Percentiles rank a stretch among this genome's conserved stretches.
These are phyloP conservation scores for Caenorhabditis plicata DNA, from an alignment of 2,888 invertebrate species.

Conservation along the genomic window DNA sequence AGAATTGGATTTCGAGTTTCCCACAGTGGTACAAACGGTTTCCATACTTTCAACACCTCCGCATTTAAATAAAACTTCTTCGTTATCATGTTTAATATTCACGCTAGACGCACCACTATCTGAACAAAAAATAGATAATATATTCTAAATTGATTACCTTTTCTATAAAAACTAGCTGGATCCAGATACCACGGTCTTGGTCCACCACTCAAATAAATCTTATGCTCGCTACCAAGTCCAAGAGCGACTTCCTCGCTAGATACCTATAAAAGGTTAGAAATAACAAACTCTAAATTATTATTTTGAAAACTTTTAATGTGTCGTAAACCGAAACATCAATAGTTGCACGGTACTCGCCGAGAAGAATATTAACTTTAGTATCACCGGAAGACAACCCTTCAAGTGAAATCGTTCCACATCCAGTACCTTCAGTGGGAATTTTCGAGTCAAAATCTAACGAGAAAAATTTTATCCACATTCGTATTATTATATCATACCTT, in stretches of 20 bases:
- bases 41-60: conserved; percentile 8
- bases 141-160: conserved; percentile 5
- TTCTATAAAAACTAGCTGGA: conserved; percentile 34
- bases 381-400: conserved; percentile 41
- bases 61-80: conserved; percentile 18
- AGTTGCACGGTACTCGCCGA: conserved; percentile 26
- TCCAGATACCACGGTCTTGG: conserved; percentile 57
- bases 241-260: conserved; percentile 35
- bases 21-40: conserved; percentile 33
- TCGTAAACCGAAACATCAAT: conserved; percentile 49
- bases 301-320: conserved; percentile 31
- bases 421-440: conserved; percentile 40
- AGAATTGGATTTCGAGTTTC: conserved; percentile 44
- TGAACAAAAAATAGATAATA: neutral
- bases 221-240: conserved; percentile 31
- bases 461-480: neutral
- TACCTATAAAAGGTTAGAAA: too few species aligned
- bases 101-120: neutral
- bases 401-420: conserved; percentile 51
- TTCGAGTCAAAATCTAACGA: neutral
- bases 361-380: conserved; percentile 28
- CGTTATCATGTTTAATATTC: conserved; percentile 15
- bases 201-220: conserved; percentile 43
- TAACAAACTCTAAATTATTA: too few species aligned
- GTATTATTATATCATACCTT: conserved; percentile 11